Evolutionary conservation across 2,888 invertebrate genomes (phyloP).

Genomic region (Drosophila nigritarsus): DNA sequence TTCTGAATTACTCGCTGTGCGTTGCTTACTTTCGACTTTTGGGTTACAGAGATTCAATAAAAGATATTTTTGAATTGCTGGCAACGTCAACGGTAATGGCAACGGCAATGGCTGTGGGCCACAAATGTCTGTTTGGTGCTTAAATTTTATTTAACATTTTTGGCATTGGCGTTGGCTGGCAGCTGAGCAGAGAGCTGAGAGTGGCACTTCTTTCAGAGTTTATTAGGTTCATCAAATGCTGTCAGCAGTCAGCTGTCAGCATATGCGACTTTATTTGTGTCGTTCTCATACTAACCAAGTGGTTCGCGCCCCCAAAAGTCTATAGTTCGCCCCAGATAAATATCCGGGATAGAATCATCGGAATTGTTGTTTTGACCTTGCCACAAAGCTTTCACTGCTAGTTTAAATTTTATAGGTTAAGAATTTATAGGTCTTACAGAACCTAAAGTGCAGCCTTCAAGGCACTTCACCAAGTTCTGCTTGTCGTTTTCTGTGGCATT

Average conservation of each 20-base stretch:
- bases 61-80: constrained; percentile 67
- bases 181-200: constrained; percentile 51
- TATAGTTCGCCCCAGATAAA: constrained; percentile 11
- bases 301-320: constrained; percentile 29
- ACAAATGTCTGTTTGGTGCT: constrained; percentile 53
- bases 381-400: not conserved
- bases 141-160: constrained; percentile 74
- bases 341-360: constrained; percentile 3
- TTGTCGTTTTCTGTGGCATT: not conserved
- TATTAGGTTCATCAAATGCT: constrained; percentile 74
- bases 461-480: too few species aligned
- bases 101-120: constrained; percentile 34
- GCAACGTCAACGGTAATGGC: constrained; percentile 36
- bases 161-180: constrained; percentile 31
- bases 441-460: not conserved
- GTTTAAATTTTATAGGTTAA: not conserved
- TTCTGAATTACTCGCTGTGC: constrained; percentile 5
- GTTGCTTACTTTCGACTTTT: constrained; percentile 26
- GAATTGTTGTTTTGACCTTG: constrained; percentile 16
- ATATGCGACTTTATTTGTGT: constrained; percentile 67
- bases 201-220: constrained; percentile 65
- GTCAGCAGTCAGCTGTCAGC: constrained; percentile 65
- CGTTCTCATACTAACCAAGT: constrained; percentile 52
- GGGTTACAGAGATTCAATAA: constrained; percentile 71
- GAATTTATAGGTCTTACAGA: not conserved